These are phyloP conservation scores for Tragulus kanchil DNA, from an alignment of 2,113 vertebrate species.

Conservation along the genomic window DNA sequence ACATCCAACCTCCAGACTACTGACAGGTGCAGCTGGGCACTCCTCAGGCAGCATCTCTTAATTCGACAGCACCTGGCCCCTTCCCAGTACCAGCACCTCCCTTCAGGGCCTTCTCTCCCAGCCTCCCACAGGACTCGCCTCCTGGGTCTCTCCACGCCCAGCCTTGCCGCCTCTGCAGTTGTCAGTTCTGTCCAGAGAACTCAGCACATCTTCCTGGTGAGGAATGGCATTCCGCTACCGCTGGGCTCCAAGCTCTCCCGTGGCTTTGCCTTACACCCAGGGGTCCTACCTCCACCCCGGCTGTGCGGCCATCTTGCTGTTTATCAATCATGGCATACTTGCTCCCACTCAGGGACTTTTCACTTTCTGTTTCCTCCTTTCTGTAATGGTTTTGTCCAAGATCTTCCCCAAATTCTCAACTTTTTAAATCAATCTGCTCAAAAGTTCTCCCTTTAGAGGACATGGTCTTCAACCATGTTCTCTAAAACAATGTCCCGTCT, in stretches of 20 bases:
- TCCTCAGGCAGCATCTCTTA: background rate
- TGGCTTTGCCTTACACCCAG: background rate
- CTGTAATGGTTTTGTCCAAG: background rate
- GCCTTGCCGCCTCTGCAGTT: background rate
- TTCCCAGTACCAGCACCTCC: background rate
- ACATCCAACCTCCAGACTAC: background rate
- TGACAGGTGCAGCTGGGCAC: background rate
- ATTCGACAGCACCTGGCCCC: background rate
- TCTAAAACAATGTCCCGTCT: background rate
- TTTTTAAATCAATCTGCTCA: background rate
- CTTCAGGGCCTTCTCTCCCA: background rate
- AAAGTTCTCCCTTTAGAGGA: background rate
- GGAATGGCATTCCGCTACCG: background rate
- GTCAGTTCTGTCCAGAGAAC: background rate
- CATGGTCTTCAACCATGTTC: background rate
- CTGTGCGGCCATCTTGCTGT: fast-evolving
- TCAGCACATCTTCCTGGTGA: background rate
- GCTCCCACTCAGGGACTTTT: background rate
- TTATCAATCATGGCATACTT: background rate
- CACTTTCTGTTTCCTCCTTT: background rate
- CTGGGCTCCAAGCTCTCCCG: background rate
- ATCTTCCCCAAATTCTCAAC: background rate
- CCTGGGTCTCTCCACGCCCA: background rate
- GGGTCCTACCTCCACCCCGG: background rate
- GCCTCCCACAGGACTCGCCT: background rate